Evolutionary conservation across 1,140 invertebrate genomes (phyloP).

Genomic region (Phocides pigmalion): DNA sequence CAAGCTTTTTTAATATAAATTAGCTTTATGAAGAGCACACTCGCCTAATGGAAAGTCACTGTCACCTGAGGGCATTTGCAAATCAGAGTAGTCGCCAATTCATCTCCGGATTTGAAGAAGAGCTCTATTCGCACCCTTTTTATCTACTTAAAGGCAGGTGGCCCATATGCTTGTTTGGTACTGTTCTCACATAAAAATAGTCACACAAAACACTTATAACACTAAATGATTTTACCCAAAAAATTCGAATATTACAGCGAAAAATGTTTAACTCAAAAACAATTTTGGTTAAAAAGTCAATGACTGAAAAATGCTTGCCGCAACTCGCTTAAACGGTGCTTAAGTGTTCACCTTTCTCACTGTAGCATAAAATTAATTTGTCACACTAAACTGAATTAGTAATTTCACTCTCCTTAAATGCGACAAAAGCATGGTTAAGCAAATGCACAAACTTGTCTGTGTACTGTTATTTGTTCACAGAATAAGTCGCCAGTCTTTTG

Average conservation of each 20-base stretch:
- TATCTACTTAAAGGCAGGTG: too few relatives aligned
- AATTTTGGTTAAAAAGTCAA: conserved; percentile 2
- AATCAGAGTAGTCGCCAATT: too few relatives aligned
- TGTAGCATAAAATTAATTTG: conserved; percentile 16
- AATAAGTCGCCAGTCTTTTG: conserved; percentile 18
- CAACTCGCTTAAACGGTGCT: conserved; percentile 4
- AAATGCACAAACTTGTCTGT: conserved; percentile 11
- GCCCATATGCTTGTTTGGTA: too few relatives aligned
- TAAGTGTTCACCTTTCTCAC: conserved; percentile 10
- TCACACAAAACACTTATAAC: not conserved
- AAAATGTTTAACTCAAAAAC: conserved; percentile 1
- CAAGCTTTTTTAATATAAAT: too few relatives aligned
- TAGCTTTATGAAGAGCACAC: too few relatives aligned
- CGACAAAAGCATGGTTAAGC: conserved; percentile 7
- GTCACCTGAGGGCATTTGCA: too few relatives aligned
- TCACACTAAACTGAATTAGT: conserved; percentile 8
- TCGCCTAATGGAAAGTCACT: too few relatives aligned
- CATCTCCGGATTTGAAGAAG: too few relatives aligned
- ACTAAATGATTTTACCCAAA: not conserved
- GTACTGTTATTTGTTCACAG: conserved; percentile 3
- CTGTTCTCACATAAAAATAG: not conserved
- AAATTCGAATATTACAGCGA: not conserved
- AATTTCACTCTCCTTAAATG: conserved; percentile 3
- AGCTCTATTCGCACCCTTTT: too few relatives aligned
- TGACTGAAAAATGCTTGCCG: not conserved